phyloP scores from a whole-genome alignment of 2,888 invertebrate genomes.

The Lagria hirta region DNA sequence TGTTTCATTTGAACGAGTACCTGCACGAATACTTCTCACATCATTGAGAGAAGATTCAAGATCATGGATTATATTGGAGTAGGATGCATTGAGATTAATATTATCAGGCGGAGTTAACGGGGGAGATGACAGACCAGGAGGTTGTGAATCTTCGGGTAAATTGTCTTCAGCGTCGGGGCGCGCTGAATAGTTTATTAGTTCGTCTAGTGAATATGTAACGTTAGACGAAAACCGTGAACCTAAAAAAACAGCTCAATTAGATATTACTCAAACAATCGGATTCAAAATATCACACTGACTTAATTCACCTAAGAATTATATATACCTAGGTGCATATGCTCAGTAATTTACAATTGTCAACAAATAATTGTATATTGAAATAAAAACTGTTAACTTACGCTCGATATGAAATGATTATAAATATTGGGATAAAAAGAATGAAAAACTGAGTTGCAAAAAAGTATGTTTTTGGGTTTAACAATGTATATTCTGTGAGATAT shows the following conservation, averaged over 20 bases:
- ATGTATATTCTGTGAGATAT: too few species aligned
- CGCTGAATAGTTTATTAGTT: slow-evolving; percentile 51
- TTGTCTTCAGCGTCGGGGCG: slow-evolving; percentile 46
- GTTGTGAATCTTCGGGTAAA: slow-evolving; percentile 21
- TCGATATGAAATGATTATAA: too few species aligned
- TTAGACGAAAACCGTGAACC: slow-evolving; percentile 3
- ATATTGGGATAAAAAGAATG: too few species aligned
- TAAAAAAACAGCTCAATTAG: slow-evolving; percentile 4
- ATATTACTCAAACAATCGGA: slow-evolving; percentile 2
- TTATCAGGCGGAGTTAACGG: slow-evolving; percentile 1
- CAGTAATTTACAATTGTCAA: slow-evolving; percentile 6
- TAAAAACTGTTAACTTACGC: too few species aligned
- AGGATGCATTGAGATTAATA: slow-evolving; percentile 47
- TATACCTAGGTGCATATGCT: slow-evolving; percentile 2
- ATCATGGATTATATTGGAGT: slow-evolving; percentile 50
- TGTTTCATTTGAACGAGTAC: slow-evolving; percentile 45
- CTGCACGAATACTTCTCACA: slow-evolving; percentile 44
- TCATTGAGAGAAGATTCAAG: slow-evolving; percentile 49
- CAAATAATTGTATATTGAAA: slow-evolving; percentile 14
- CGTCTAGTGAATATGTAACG: slow-evolving; percentile 42
- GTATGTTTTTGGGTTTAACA: too few species aligned
- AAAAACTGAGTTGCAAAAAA: too few species aligned
- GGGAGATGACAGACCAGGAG: slow-evolving; percentile 4
- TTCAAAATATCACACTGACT: neutral
- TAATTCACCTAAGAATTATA: neutral